Evolutionary conservation across 2,888 invertebrate species (phyloP).

Genomic region (Lasioglossum figueresi): DNA sequence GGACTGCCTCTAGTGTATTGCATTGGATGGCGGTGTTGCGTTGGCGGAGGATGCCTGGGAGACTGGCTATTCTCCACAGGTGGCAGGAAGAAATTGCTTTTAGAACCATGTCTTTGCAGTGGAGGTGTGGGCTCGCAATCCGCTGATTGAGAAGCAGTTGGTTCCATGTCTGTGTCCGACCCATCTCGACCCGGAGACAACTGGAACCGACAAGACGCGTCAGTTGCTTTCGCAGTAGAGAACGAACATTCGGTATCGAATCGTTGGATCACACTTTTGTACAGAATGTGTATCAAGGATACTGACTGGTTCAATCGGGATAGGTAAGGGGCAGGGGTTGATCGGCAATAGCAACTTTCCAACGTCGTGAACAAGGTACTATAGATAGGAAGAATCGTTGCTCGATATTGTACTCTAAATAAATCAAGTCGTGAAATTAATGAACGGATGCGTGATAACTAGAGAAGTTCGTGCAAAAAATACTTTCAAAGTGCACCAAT

Average conservation of each 20-base stretch:
- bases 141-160: conserved; percentile 95
- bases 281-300: conserved; percentile 44
- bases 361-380: conserved; percentile 45
- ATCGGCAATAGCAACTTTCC: conserved; percentile 50
- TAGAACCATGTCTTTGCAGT: conserved; percentile 93
- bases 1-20: conserved; percentile 92
- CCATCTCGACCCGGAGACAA: conserved; percentile 93
- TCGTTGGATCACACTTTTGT: conserved; percentile 31
- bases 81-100: conserved; percentile 94
- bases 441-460: conserved; percentile 12
- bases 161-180: conserved; percentile 93
- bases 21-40: conserved; percentile 84
- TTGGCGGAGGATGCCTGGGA: conserved; percentile 83
- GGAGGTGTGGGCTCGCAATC: conserved; percentile 97
- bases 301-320: conserved; percentile 46
- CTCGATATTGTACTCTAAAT: conserved; percentile 67
- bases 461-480: conserved; percentile 36
- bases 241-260: neutral
- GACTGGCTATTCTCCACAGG: conserved; percentile 85
- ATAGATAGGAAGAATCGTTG: conserved; percentile 64
- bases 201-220: conserved; percentile 83
- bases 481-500: neutral
- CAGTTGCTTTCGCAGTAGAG: neutral
- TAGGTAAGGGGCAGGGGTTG: conserved; percentile 30
- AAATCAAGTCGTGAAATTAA: conserved; percentile 40